Evolutionary conservation across 64 coral and sea anemone genomes (phyloP), one percentile per base, ranked within the genome.

Genomic region (Stichodactyla mertensii): DNA sequence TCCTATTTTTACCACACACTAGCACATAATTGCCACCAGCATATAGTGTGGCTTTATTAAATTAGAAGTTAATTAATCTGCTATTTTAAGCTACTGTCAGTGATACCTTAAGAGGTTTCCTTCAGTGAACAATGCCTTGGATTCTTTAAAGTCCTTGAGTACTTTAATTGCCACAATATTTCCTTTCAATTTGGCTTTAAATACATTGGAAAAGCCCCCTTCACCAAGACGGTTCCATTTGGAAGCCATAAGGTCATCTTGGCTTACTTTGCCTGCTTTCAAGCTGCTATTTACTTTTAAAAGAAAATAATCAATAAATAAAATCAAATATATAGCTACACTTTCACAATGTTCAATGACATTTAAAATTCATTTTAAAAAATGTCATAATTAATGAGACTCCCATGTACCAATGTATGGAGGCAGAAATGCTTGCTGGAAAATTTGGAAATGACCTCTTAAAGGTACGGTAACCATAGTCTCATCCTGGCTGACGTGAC

Each of bases 181-280:
- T 16, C 94, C 94, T 87, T 89, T 95, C 5, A 95, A 84, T 62
- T 92, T 92, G 18, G 94, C 84, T 24, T 84, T 77, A 83, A 89
- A 95, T n/a, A 95, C 94, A 80, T 89, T 95, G 79, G 94, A 95
- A 89, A 95, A 95, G 10, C 85, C 87, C 71, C 94, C 94, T 26
- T 89, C 94, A 8, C 94, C 94, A 64, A 95, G 88, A 11, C 80
- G 85, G 16, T 89, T 86, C 94, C 94, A 95, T 12, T 77, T 84
- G 6, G 52, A 61, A 82, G 77, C 51, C 58, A 82, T 55, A 24
- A 95, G 80, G 55, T 95, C 94, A 8, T 80, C 67, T 77, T 95
- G 94, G 51, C 56, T 80, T 14, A 95, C 91, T 51, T 55, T 85
- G 11, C 87, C 74, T 45, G 59, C 84, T 12, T 85, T 85, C 8